Percentiles rank a stretch among this genome's conserved stretches.
Evolutionary conservation across 2,797 vertebrate genomes (phyloP).

Genomic region (Spheniscus humboldti): DNA sequence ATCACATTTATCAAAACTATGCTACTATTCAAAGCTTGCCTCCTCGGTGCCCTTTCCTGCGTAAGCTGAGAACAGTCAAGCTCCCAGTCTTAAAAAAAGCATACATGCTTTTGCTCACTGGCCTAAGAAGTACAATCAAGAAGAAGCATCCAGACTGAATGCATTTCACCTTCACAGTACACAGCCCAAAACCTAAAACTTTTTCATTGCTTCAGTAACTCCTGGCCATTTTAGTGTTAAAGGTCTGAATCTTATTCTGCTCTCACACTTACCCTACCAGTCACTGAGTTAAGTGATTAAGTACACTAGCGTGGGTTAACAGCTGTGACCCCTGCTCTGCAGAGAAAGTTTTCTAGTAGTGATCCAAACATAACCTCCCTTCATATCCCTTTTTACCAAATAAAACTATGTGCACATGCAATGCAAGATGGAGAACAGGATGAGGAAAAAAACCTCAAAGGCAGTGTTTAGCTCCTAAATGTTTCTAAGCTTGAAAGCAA

Average conservation of each 20-base stretch:
- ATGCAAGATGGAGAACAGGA: not conserved
- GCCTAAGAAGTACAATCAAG: not conserved
- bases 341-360: not conserved
- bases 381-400: not conserved
- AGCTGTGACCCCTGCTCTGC: not conserved
- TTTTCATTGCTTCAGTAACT: not conserved
- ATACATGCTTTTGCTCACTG: not conserved
- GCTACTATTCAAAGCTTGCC: not conserved
- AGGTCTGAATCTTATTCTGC: not conserved
- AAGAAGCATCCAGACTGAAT: not conserved
- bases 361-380: not conserved
- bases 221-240: not conserved
- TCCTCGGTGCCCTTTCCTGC: not conserved
- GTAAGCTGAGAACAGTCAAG: not conserved
- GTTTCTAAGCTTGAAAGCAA: not conserved
- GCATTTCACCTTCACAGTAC: not conserved
- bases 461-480: not conserved
- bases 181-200: not conserved
- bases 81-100: not conserved
- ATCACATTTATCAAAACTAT: not conserved
- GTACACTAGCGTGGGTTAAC: not conserved
- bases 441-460: not conserved
- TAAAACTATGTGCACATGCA: not conserved
- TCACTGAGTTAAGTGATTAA: not conserved
- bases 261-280: not conserved